A percentile compares a stretch with the other conserved stretches of the same genome.
phyloP scores from a whole-genome alignment of 2,113 vertebrate genomes.

The Tachysurus fulvidraco region DNA sequence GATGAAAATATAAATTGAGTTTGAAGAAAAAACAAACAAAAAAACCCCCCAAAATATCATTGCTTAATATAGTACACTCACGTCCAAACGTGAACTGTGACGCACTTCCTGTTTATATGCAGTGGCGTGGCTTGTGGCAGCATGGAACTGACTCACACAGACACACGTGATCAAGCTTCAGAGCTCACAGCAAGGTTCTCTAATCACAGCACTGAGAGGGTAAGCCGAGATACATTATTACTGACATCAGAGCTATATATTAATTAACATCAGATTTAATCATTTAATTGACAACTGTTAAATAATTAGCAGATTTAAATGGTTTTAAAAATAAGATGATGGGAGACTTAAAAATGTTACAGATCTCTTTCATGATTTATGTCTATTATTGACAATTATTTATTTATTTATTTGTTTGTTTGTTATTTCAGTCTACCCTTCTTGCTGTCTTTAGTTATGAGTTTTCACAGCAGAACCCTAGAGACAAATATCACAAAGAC shows the following conservation, averaged over 20 bases:
- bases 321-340: neutral
- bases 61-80: neutral
- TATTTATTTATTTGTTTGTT: no score
- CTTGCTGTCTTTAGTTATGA: neutral
- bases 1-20: neutral
- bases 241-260: neutral
- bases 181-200: neutral
- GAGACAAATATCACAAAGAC: neutral
- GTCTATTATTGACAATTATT: neutral
- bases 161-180: neutral
- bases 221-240: neutral
- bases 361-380: neutral
- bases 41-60: accelerated
- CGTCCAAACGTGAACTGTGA: slow-evolving; percentile 7
- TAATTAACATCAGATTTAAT: no score
- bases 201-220: neutral
- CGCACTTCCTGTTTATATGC: slow-evolving; percentile 49
- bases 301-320: neutral
- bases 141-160: slow-evolving; percentile 43
- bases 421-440: neutral
- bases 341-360: neutral
- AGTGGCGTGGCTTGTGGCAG: slow-evolving; percentile 42
- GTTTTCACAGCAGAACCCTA: neutral
- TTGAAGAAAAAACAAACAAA: neutral
- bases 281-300: neutral